Evolutionary conservation across 2,113 vertebrate genomes (phyloP).

Genomic region (Thamnophis sirtalis): DNA sequence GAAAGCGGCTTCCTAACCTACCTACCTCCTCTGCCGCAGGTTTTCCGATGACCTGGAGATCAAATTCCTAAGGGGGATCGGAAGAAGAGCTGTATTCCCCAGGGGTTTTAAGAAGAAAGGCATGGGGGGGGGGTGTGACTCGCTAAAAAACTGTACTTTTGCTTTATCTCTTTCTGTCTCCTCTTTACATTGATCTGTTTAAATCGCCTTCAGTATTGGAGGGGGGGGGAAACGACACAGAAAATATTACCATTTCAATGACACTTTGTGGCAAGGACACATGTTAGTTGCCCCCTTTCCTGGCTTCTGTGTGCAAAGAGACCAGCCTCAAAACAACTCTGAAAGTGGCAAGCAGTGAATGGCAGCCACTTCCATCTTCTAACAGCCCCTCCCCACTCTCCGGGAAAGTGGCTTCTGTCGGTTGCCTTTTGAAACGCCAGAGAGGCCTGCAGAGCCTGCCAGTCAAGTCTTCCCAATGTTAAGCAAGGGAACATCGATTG

Average conservation of each 20-base stretch:
- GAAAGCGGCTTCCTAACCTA: conserved; percentile 44
- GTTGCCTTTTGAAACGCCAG: not conserved
- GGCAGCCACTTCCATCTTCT: not conserved
- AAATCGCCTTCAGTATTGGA: not conserved
- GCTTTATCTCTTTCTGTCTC: not conserved
- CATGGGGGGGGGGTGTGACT: not conserved
- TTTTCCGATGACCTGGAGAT: too few species aligned
- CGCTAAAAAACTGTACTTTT: not conserved
- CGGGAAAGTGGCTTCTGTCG: not conserved
- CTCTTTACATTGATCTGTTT: not conserved
- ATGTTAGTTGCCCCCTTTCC: not conserved
- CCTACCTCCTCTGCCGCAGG: conserved; percentile 63
- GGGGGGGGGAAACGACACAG: not conserved
- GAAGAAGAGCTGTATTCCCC: not conserved
- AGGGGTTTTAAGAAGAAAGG: not conserved
- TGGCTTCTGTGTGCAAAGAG: not conserved
- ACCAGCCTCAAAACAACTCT: not conserved
- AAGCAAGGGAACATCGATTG: conserved; percentile 23
- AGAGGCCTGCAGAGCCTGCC: not conserved
- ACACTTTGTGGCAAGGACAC: not conserved
- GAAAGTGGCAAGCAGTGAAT: not conserved
- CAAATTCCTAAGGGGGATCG: not conserved
- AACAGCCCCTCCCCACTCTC: not conserved
- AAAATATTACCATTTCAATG: not conserved
- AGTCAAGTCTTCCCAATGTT: not conserved